These are phyloP conservation scores for Bembecia ichneumoniformis DNA, from an alignment of 2,888 invertebrate species.

Conservation along the genomic window DNA sequence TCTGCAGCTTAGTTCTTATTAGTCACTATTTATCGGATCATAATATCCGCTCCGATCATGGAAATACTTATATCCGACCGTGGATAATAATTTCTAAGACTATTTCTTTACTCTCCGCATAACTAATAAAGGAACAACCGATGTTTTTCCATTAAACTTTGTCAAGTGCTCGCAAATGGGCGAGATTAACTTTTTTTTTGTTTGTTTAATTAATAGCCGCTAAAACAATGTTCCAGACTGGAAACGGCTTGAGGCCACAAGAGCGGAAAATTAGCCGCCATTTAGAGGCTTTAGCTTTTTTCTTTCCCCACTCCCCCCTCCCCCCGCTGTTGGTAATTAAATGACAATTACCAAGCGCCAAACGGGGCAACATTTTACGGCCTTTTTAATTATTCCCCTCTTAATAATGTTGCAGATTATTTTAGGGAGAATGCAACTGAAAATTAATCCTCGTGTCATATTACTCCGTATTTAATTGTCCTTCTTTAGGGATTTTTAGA, in stretches of 20 bases:
- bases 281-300: constrained; percentile 30
- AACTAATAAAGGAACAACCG: too few species aligned
- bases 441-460: too few species aligned
- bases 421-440: too few species aligned
- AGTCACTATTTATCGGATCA: too few species aligned
- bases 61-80: too few species aligned
- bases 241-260: constrained; percentile 29
- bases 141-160: neutral
- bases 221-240: constrained; percentile 23
- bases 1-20: too few species aligned
- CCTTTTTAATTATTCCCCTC: neutral
- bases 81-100: too few species aligned
- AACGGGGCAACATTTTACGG: neutral
- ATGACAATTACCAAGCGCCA: constrained; percentile 18
- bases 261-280: constrained; percentile 45
- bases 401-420: too few species aligned
- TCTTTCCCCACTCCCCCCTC: constrained; percentile 14
- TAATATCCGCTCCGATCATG: too few species aligned
- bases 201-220: constrained; percentile 23
- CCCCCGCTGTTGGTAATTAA: constrained; percentile 11
- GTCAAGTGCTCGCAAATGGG: neutral
- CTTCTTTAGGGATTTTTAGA: too few species aligned
- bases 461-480: too few species aligned
- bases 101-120: too few species aligned
- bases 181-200: constrained; percentile 7